phyloP scores from a whole-genome alignment of 2,888 invertebrate species.

The Euproctis similis region DNA sequence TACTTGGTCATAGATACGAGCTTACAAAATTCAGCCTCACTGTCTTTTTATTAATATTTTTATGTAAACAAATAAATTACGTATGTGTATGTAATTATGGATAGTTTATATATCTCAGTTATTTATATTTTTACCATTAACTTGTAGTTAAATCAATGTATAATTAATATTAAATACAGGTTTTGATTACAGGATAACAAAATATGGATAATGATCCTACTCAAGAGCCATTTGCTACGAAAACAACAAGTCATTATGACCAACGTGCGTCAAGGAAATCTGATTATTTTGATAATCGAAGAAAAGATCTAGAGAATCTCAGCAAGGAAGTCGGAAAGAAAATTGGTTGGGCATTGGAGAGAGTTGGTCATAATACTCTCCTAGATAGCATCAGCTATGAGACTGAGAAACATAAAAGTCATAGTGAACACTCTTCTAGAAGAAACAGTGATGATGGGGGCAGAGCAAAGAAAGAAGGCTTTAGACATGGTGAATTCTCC shows the following conservation, averaged over 20 bases:
- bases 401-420: slow-evolving; percentile 48
- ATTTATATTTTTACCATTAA: too few relatives aligned
- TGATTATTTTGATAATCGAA: slow-evolving; percentile 25
- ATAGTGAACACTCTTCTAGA: slow-evolving; percentile 57
- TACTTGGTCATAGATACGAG: too few relatives aligned
- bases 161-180: too few relatives aligned
- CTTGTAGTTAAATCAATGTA: too few relatives aligned
- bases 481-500: slow-evolving; percentile 38
- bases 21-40: too few relatives aligned
- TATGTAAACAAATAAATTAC: too few relatives aligned
- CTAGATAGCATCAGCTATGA: slow-evolving; percentile 54
- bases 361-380: slow-evolving; percentile 22
- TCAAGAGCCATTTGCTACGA: slow-evolving; percentile 43
- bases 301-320: slow-evolving; percentile 18
- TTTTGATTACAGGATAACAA: slow-evolving; percentile 21
- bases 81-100: too few relatives aligned
- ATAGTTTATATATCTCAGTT: too few relatives aligned
- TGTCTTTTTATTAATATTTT: too few relatives aligned
- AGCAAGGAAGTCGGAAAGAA: slow-evolving; percentile 24
- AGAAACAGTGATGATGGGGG: slow-evolving; percentile 59
- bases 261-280: slow-evolving; percentile 32
- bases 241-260: slow-evolving; percentile 26
- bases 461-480: slow-evolving; percentile 36
- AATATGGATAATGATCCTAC: slow-evolving; percentile 47
- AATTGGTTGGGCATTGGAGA: slow-evolving; percentile 30